Conservation (phyloP, 2,113 vertebrate species). For the Paramormyrops kingsleyae region DNA sequence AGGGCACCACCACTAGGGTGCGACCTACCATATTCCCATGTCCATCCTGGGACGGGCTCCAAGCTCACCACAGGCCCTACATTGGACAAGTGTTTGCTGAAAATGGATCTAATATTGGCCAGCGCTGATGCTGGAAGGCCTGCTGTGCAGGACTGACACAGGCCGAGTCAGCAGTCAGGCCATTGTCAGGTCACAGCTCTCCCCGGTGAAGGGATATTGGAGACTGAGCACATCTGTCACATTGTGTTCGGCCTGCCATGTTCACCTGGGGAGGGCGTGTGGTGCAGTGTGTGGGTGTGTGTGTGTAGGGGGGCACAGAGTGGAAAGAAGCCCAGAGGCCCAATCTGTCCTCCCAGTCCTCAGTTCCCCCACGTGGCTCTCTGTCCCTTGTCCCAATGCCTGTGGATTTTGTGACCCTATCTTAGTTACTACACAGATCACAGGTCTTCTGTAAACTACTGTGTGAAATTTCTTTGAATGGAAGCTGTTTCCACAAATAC, state of each 20-base stretch:
- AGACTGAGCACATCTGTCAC: constrained; percentile 35
- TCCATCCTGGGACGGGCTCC: background rate
- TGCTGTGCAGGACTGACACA: background rate
- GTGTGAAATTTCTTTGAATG: background rate
- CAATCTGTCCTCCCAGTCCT: background rate
- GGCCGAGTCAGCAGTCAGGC: constrained; percentile 37
- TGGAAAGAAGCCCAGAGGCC: background rate
- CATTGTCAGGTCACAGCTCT: constrained; percentile 34
- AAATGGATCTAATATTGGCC: background rate
- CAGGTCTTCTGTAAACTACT: background rate
- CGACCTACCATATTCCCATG: background rate
- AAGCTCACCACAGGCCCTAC: background rate
- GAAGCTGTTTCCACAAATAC: background rate
- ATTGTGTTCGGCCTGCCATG: constrained; percentile 28
- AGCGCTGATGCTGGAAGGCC: background rate
- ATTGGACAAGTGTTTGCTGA: background rate
- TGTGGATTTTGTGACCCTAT: background rate
- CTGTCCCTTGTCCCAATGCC: background rate
- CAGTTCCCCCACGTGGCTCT: background rate
- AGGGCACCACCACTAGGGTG: background rate
- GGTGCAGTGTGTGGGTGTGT: background rate
- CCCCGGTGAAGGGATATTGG: constrained; percentile 35
- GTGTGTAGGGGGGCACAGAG: background rate
- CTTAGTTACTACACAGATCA: background rate
- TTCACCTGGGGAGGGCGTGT: background rate